A percentile compares a stretch with the other conserved stretches of the same genome.
Evolutionary conservation across 2,888 invertebrate genomes (phyloP).

Genomic region (Lagria hirta): DNA sequence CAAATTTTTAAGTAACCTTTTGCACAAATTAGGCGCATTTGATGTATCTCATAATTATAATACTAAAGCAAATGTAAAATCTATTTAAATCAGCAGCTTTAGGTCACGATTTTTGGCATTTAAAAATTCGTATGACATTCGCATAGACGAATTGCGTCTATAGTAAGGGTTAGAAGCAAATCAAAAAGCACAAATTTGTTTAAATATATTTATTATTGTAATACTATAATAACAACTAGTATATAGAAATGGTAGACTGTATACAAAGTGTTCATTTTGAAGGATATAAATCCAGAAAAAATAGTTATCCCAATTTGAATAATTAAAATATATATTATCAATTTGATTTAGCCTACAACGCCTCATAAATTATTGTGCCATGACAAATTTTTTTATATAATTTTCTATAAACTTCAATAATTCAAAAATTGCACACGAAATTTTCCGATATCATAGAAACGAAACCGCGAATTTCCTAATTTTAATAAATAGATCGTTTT

Average conservation of each 20-base stretch:
- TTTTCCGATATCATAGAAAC: constrained; percentile 10
- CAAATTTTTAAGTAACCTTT: too few species aligned
- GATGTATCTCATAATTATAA: too few species aligned
- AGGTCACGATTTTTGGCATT: too few species aligned
- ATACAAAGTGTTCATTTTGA: constrained; percentile 41
- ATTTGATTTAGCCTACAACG: constrained; percentile 38
- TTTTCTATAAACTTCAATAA: constrained; percentile 21
- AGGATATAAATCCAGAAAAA: constrained; percentile 35
- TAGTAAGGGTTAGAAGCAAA: too few species aligned
- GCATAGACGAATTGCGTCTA: too few species aligned
- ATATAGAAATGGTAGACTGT: constrained; percentile 45
- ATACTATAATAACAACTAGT: constrained; percentile 39
- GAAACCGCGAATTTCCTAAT: constrained; percentile 15
- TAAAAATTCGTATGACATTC: too few species aligned
- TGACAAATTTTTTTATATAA: constrained; percentile 31
- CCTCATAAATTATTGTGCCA: constrained; percentile 34
- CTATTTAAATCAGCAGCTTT: too few species aligned
- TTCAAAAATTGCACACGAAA: constrained; percentile 34
- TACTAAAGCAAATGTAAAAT: too few species aligned
- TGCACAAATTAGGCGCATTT: too few species aligned
- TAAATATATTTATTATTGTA: constrained; percentile 34
- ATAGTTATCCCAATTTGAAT: constrained; percentile 18
- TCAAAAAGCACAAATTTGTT: constrained; percentile 12
- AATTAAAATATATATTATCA: constrained; percentile 21
- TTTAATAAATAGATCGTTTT: constrained; percentile 21